Conservation (phyloP, 2,888 invertebrate species). For the Baccha elongata region DNA sequence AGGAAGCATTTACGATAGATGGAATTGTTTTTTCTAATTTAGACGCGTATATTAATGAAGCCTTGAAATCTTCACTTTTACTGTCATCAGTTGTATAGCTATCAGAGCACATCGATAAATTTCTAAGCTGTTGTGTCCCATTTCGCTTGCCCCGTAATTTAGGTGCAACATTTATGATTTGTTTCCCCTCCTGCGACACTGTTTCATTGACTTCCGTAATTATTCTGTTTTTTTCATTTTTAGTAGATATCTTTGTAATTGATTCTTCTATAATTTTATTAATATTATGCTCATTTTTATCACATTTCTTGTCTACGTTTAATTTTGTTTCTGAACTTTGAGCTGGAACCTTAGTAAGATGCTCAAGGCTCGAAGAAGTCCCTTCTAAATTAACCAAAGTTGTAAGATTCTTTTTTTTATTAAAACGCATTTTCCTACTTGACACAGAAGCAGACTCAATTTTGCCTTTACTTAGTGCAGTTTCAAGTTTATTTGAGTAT, state of each 20-base stretch:
- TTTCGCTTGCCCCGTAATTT: slow-evolving; percentile 79
- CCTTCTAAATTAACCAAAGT: slow-evolving; percentile 28
- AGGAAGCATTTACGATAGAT: neutral
- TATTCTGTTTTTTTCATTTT: slow-evolving; percentile 34
- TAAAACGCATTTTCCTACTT: slow-evolving; percentile 55
- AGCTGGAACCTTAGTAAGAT: neutral
- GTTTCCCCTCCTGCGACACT: slow-evolving; percentile 60
- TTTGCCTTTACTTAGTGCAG: slow-evolving; percentile 5
- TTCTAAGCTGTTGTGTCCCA: slow-evolving; percentile 66
- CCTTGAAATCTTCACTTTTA: slow-evolving; percentile 60
- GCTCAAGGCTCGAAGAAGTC: slow-evolving; percentile 44
- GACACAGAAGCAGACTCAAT: neutral
- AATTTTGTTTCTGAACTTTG: neutral
- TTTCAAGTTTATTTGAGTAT: neutral
- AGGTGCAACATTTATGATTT: slow-evolving; percentile 80
- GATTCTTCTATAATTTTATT: slow-evolving; percentile 21
- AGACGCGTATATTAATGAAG: slow-evolving; percentile 22
- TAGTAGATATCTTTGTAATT: slow-evolving; percentile 35
- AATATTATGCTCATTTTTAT: slow-evolving; percentile 37
- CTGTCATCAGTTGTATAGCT: slow-evolving; percentile 59
- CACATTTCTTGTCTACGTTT: slow-evolving; percentile 45
- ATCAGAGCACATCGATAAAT: slow-evolving; percentile 53
- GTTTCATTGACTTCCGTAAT: slow-evolving; percentile 9
- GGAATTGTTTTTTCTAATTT: slow-evolving; percentile 41
- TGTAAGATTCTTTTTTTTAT: slow-evolving; percentile 40